Evolutionary conservation across 1,140 invertebrate genomes (phyloP).

Genomic region (Temnothorax curvispinosus): DNA sequence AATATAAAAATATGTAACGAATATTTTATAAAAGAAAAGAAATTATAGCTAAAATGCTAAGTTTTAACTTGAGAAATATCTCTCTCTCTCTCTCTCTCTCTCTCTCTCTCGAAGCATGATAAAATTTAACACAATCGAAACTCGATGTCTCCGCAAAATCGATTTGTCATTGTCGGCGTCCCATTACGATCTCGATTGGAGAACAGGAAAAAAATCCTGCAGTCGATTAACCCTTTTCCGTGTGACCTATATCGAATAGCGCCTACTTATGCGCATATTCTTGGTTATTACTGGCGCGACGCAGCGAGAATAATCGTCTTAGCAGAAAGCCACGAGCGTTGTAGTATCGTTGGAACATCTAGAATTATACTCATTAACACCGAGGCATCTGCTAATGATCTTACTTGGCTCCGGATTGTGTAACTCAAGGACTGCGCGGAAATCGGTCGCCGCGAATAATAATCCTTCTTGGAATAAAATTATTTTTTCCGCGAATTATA

Average conservation of each 20-base stretch:
- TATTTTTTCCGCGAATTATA: conserved; percentile 62
- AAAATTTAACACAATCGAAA: neutral
- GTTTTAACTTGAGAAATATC: neutral
- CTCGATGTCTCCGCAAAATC: conserved; percentile 27
- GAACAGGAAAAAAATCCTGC: conserved; percentile 51
- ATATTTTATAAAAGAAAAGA: neutral
- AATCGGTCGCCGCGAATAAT: conserved; percentile 73
- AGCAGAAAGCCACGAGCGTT: conserved; percentile 66
- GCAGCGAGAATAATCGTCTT: conserved; percentile 73
- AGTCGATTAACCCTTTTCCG: conserved; percentile 65
- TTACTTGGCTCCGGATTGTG: conserved; percentile 76
- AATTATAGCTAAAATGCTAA: neutral
- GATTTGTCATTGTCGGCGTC: conserved; percentile 43
- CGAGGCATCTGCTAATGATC: conserved; percentile 76
- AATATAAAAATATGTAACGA: neutral
- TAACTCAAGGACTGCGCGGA: conserved; percentile 75
- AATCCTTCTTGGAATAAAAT: conserved; percentile 69
- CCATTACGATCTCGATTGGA: conserved; percentile 46
- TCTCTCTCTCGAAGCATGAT: neutral
- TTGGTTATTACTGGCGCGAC: conserved; percentile 42
- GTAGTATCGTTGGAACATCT: conserved; percentile 75
- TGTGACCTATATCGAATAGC: conserved; percentile 58
- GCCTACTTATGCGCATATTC: conserved; percentile 67
- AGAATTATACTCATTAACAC: conserved; percentile 78
- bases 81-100: too few relatives aligned